Evolutionary conservation across 2,113 vertebrate genomes (phyloP).

Genomic region (Recurvirostra avosetta): DNA sequence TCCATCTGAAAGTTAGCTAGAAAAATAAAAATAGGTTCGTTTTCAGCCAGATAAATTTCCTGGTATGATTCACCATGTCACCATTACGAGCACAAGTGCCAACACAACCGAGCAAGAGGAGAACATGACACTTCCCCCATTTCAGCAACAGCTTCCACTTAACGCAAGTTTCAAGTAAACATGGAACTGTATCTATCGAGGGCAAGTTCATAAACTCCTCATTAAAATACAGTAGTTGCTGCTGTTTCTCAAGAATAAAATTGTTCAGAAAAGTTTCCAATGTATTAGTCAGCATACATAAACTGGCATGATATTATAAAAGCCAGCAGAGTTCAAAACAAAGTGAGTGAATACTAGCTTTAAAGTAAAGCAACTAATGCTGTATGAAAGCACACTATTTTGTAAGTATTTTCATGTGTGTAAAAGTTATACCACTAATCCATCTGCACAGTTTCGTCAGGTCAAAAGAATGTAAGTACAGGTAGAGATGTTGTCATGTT

Average conservation of each 20-base stretch:
- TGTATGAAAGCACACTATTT: background rate
- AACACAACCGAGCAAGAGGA: background rate
- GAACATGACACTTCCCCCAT: conserved; percentile 21
- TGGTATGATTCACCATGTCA: conserved; percentile 32
- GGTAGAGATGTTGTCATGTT: background rate
- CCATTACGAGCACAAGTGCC: background rate
- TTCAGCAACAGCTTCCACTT: conserved; percentile 28
- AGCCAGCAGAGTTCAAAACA: background rate
- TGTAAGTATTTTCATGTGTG: rapidly evolving
- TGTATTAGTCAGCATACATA: background rate
- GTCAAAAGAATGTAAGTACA: background rate
- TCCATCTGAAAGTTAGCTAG: conserved; percentile 20
- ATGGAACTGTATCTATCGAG: background rate
- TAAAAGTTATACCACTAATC: background rate
- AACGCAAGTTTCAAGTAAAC: background rate
- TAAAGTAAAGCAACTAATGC: background rate
- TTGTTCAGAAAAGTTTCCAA: background rate
- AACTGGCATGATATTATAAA: background rate
- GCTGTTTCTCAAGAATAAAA: conserved; percentile 33
- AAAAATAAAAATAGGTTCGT: conserved; percentile 28
- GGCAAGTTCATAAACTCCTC: background rate
- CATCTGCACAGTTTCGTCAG: background rate
- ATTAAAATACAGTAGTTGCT: conserved; percentile 32
- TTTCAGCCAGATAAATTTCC: conserved; percentile 29
- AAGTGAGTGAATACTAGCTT: background rate